Conservation (phyloP, 2,113 vertebrate genomes). For the Clarias batrachus region DNA sequence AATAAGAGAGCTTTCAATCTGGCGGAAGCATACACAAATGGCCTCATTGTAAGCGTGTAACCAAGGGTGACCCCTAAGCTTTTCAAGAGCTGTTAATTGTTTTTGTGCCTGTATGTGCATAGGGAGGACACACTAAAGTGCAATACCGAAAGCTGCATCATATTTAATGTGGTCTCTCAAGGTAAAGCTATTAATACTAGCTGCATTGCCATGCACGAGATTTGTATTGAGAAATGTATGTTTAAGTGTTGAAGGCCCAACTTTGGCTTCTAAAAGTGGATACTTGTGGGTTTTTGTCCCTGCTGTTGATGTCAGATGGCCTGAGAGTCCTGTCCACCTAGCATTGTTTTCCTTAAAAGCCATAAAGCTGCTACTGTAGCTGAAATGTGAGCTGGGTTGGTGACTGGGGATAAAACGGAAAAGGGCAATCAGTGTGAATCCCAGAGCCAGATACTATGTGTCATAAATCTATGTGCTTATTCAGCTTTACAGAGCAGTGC, state of each 20-base stretch:
- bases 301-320: slow-evolving; percentile 34
- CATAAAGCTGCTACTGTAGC: slow-evolving; percentile 68
- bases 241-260: slow-evolving; percentile 9
- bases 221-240: slow-evolving; percentile 11
- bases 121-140: background rate
- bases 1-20: slow-evolving; percentile 8
- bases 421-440: slow-evolving; percentile 49
- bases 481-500: slow-evolving; percentile 33
- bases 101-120: slow-evolving; percentile 49
- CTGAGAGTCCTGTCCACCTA: slow-evolving; percentile 57
- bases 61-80: slow-evolving; percentile 54
- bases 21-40: slow-evolving; percentile 41
- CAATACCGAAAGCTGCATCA: slow-evolving; percentile 19
- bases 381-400: slow-evolving; percentile 53
- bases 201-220: slow-evolving; percentile 4
- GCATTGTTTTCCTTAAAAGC: slow-evolving; percentile 64
- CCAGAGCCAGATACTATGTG: slow-evolving; percentile 40
- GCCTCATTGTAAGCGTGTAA: slow-evolving; percentile 24
- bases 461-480: slow-evolving; percentile 50
- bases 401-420: slow-evolving; percentile 33
- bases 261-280: slow-evolving; percentile 22
- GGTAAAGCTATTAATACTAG: background rate
- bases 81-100: slow-evolving; percentile 45
- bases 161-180: background rate
- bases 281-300: slow-evolving; percentile 31